Evolutionary conservation across 2,888 invertebrate species (phyloP).

Genomic region (Hypselothyrea guttata): DNA sequence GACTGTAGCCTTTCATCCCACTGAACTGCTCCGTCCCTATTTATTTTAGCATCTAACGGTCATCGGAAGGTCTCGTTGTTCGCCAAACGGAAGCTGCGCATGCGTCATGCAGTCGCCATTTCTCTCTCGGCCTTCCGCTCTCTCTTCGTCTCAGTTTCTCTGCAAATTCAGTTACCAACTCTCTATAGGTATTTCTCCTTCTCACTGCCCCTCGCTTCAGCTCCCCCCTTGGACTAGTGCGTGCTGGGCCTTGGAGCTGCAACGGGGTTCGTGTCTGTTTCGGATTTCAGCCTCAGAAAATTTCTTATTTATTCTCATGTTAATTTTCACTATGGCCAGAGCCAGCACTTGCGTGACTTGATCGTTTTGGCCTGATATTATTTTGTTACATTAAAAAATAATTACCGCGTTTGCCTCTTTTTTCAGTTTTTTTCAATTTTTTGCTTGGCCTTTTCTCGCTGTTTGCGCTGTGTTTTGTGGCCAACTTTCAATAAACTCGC

Average conservation of each 20-base stretch:
- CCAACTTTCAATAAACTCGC: conserved; percentile 20
- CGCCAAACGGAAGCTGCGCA: conserved; percentile 71
- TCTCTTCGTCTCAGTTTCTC: neutral
- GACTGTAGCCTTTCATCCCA: no score
- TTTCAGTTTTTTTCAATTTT: conserved; percentile 27
- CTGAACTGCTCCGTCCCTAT: no score
- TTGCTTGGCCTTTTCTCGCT: neutral
- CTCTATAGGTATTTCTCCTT: neutral
- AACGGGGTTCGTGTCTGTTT: conserved; percentile 59
- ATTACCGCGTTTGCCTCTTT: conserved; percentile 75
- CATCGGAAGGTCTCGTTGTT: conserved; percentile 47
- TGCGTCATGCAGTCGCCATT: conserved; percentile 48
- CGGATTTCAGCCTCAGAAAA: conserved; percentile 71
- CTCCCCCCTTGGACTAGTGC: conserved; percentile 27
- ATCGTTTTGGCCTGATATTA: conserved; percentile 79
- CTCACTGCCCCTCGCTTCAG: neutral
- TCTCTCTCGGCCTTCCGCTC: neutral
- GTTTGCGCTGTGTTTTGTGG: neutral
- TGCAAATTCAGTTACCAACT: no score
- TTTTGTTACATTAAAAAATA: conserved; percentile 80
- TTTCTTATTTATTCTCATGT: conserved; percentile 78
- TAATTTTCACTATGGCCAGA: conserved; percentile 60
- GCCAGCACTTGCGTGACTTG: conserved; percentile 76
- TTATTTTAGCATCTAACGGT: conserved; percentile 12
- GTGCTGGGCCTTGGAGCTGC: conserved; percentile 41